Percentiles rank a stretch among this genome's conserved stretches.
phyloP scores from a whole-genome alignment of 2,797 vertebrate species.

The Uromys caudimaculatus region DNA sequence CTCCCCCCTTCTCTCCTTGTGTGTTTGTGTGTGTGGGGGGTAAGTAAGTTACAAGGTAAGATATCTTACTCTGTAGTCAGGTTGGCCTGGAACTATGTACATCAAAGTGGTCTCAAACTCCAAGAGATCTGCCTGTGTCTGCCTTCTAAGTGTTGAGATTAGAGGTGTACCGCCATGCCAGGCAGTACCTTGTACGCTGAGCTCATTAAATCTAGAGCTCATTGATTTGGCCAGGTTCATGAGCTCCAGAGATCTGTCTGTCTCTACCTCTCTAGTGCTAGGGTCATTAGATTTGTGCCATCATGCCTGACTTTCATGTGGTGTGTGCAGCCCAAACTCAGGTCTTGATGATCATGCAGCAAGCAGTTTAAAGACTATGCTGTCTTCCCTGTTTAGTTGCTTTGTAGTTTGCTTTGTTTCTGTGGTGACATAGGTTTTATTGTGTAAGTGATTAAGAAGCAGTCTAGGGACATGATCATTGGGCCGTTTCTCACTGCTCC shows the following conservation, averaged over 20 bases:
- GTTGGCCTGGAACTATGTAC: background rate
- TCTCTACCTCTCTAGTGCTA: background rate
- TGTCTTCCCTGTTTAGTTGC: background rate
- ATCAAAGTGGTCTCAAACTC: background rate
- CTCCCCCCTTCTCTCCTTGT: too few relatives aligned
- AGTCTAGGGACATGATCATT: accelerated
- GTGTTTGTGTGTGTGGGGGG: background rate
- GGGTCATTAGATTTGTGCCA: background rate
- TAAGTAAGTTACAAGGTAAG: background rate
- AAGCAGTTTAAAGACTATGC: background rate
- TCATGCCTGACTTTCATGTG: background rate
- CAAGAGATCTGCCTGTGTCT: background rate
- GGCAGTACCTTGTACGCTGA: background rate
- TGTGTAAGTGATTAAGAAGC: accelerated
- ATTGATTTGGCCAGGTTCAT: background rate
- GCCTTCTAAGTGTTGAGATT: background rate
- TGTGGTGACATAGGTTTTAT: accelerated
- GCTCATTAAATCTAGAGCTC: background rate
- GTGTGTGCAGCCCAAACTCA: background rate
- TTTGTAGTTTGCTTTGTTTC: background rate
- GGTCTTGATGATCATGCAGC: background rate
- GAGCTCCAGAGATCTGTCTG: background rate
- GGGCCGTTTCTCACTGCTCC: accelerated
- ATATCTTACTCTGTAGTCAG: background rate
- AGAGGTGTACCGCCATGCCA: background rate